Conservation (phyloP, 1,140 invertebrate species). For the Aphidius gifuensis region DNA sequence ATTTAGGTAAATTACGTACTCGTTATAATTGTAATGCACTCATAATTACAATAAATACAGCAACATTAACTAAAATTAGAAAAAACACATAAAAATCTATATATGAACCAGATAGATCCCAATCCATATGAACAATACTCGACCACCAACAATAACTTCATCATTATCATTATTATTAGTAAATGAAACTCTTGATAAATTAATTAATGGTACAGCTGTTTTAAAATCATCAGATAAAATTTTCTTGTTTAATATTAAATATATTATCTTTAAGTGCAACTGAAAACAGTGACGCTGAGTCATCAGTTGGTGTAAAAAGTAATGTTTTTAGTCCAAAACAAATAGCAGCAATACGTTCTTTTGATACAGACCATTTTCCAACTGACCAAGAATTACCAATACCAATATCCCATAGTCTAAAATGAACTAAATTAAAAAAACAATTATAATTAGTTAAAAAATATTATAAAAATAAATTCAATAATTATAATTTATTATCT, state of each 20-base stretch:
- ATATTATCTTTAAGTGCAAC: constrained; percentile 47
- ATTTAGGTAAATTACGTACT: no score
- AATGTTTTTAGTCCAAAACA: constrained; percentile 79
- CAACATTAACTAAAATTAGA: no score
- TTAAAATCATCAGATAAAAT: constrained; percentile 37
- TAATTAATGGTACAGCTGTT: constrained; percentile 63
- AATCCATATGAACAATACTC: constrained; percentile 73
- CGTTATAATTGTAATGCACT: no score
- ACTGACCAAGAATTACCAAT: constrained; percentile 62
- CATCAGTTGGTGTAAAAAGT: constrained; percentile 74
- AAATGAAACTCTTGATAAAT: constrained; percentile 59
- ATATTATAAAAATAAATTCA: neutral
- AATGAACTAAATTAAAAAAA: constrained; percentile 4
- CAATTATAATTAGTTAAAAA: constrained; percentile 1
- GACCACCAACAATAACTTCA: constrained; percentile 67
- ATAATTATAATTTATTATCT: constrained; percentile 55
- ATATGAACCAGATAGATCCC: constrained; percentile 76
- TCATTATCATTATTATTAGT: constrained; percentile 53
- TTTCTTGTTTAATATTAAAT: constrained; percentile 42
- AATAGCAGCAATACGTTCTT: constrained; percentile 68
- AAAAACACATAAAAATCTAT: no score
- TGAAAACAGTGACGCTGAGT: constrained; percentile 57
- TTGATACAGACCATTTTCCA: constrained; percentile 77
- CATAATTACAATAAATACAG: no score
- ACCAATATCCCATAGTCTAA: constrained; percentile 75